Base-by-base conservation (phyloP, 2,113 vertebrate genomes). In the sheep (Ovis aries) region DNA sequence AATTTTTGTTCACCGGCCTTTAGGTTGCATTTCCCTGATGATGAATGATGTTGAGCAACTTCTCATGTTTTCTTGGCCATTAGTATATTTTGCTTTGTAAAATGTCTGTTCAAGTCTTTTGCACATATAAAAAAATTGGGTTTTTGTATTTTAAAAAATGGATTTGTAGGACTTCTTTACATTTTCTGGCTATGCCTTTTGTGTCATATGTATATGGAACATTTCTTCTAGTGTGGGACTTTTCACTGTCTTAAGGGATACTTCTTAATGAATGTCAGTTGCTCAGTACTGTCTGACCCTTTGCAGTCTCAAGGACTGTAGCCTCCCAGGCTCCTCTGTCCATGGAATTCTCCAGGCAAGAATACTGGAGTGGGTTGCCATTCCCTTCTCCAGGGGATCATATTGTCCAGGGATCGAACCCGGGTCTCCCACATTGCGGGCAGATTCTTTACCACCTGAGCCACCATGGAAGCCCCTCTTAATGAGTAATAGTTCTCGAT, bases 1-100 rank as follows among this genome's bases (percentile, higher is more conserved):
- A 25, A 77, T 77, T 43, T 77, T 43, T 77, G 36, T 77, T 77
- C 45, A 43, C 60, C 31, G 84, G 60, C 43, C 93, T 93, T 95
- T 36, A 23, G 53, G 50, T 50, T 90, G 81, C 36, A 59, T 90
- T 88, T 90, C 48, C 64, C 36, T 74, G 48, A 36, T 71, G 27
- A 43, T 12, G 40, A 62, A 21, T 78, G 77, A 64, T 48, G 25
- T 27, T 62, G n/a, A 91, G 29, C 43, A 88, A 36, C 27, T 86
- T 77, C 77, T 83, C 4, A 33, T 59, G 25, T 50, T 90, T 94
- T 90, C 60, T 53, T 50, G 19, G 11, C n/a, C 43, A 45, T 88
- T 93, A 92, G 77, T 50, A 62, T 96, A 33, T 78, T 97, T 12
- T 74, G 3, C 33, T 95, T 95, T 71, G 31, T 90, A 52, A 96